Base-by-base conservation (phyloP, 1,140 invertebrate genomes). In the Cydia splendana region DNA sequence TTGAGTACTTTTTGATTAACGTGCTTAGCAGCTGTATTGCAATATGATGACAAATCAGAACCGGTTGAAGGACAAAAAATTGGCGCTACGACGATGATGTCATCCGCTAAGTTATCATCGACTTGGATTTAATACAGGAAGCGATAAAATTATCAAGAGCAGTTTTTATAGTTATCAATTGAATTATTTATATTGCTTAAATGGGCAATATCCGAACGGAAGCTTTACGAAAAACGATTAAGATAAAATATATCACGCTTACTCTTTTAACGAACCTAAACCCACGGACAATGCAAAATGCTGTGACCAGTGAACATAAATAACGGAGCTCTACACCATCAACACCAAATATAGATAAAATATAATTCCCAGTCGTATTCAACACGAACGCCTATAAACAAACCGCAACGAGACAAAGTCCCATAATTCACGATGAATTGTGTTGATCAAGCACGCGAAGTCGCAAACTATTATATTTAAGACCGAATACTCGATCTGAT, bases 351-450 rank as follows among this genome's bases (percentile, higher is more conserved):
- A 80, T 48, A 75, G 78, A 84, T 84, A 84, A 80, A 81, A 79
- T 80, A 81, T 77, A 75, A 77, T 75, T 77, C 76, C 79, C 77
- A 81, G 77, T 76, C 78, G 75, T 77, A 77, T 78, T 82, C 73
- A 48, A 85, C 86, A 88, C 84, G 85, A 86, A 87, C 71, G 77
- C 78, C 84, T 80, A 86, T 90, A 90, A 89, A 90, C 87, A 85
- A 87, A 87, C 82, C 76, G 80, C 81, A 89, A 88, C 82, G 85
- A 86, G 85, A 89, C 85, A 84, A 87, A 86, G 80, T 85, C 86
- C 82, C 84, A 88, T 88, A 87, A 87, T 80, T 89, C 87, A 88
- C 76, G 78, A 85, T 91, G 87, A 91, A 81, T 88, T 88, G 88
- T 90, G 82, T 79, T 83, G 80, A 83, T 87, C 85, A 84, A 82